These are phyloP conservation scores for Brachypteracias leptosomus DNA, from an alignment of 2,113 vertebrate genomes.

Conservation along the genomic window DNA sequence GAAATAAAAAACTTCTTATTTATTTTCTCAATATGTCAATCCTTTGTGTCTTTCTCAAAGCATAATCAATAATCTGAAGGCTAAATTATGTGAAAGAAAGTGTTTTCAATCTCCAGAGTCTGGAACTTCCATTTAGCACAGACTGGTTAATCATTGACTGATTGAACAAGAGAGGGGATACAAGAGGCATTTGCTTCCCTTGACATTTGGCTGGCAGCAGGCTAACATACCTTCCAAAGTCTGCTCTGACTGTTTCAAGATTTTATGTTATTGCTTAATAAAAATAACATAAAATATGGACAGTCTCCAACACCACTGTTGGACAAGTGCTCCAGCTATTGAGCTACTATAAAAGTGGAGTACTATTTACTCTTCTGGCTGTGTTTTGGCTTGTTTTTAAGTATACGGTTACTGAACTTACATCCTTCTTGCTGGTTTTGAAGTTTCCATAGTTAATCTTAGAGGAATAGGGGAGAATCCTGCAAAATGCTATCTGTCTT, in stretches of 20 bases:
- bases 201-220: not conserved
- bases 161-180: not conserved
- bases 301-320: accelerated
- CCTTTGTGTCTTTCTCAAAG: not conserved
- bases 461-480: not conserved
- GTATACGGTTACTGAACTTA: not conserved
- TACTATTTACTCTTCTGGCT: not conserved
- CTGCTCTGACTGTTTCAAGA: not conserved
- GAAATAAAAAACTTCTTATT: not conserved
- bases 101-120: not conserved
- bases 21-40: not conserved
- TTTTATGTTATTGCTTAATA: not conserved
- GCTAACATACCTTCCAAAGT: not conserved
- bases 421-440: not conserved
- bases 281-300: not conserved
- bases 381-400: not conserved
- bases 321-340: not conserved
- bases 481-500: not conserved
- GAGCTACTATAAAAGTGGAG: not conserved
- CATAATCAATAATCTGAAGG: not conserved
- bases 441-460: not conserved
- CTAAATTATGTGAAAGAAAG: not conserved
- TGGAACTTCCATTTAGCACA: not conserved
- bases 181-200: not conserved
- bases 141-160: not conserved